Conservation (phyloP, 2,888 invertebrate genomes). For the Eupithecia abbreviata region DNA sequence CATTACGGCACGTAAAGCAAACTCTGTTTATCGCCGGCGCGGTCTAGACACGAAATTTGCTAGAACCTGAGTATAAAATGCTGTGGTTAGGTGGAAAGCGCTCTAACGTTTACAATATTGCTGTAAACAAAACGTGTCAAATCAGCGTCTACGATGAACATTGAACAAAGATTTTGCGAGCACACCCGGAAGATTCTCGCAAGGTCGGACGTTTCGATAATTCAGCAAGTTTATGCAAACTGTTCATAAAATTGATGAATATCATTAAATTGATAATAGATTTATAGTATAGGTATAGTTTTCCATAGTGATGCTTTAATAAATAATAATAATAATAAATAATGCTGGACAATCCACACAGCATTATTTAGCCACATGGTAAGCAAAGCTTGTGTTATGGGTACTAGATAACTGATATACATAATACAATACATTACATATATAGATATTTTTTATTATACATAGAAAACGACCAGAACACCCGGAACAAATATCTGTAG, state of each 20-base stretch:
- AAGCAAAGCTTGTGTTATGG: too few species aligned
- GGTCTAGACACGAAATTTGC: slow-evolving; percentile 26
- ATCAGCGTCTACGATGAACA: slow-evolving; percentile 29
- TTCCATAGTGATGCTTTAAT: not conserved
- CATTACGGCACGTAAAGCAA: slow-evolving; percentile 18
- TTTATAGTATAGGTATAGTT: not conserved
- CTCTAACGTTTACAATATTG: slow-evolving; percentile 20
- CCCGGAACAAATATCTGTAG: too few species aligned
- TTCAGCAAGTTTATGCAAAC: slow-evolving; percentile 22
- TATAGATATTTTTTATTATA: too few species aligned
- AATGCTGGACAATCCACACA: too few species aligned
- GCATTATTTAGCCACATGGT: too few species aligned
- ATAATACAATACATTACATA: too few species aligned
- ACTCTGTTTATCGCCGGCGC: slow-evolving; percentile 18
- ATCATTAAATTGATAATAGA: not conserved
- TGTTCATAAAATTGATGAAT: not conserved
- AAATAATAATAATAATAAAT: too few species aligned
- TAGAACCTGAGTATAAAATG: slow-evolving; percentile 1
- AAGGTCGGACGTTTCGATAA: slow-evolving; percentile 27
- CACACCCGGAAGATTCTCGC: slow-evolving; percentile 29
- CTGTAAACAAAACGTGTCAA: slow-evolving; percentile 40
- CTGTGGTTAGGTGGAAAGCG: not conserved
- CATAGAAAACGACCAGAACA: too few species aligned
- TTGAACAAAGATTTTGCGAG: slow-evolving; percentile 22
- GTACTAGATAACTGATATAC: too few species aligned